These are phyloP conservation scores for Lasioglossum oenotherae DNA, from an alignment of 2,888 invertebrate species.

Conservation along the genomic window DNA sequence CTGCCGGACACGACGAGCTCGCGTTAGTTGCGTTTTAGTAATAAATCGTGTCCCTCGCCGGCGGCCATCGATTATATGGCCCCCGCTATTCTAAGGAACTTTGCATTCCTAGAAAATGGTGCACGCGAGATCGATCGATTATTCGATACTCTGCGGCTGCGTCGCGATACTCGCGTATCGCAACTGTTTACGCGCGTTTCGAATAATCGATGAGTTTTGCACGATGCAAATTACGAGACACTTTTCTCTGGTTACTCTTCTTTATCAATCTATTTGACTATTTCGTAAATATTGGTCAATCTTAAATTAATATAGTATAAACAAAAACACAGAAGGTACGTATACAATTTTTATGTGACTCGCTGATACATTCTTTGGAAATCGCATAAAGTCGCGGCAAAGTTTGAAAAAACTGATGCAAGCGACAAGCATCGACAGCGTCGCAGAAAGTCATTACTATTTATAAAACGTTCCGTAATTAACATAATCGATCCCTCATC, in stretches of 20 bases:
- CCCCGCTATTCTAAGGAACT: constrained; percentile 31
- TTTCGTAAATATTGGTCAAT: no score
- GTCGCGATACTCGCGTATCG: not conserved
- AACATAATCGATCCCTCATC: constrained; percentile 49
- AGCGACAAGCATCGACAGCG: constrained; percentile 1
- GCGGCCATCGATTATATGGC: constrained; percentile 26
- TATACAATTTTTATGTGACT: not conserved
- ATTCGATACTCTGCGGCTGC: not conserved
- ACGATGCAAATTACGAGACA: not conserved
- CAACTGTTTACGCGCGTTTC: no score
- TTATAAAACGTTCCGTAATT: constrained; percentile 51
- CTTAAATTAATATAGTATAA: not conserved
- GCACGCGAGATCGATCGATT: constrained; percentile 13
- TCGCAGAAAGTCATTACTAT: constrained; percentile 47
- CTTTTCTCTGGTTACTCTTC: not conserved
- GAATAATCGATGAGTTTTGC: not conserved
- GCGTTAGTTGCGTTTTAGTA: constrained; percentile 67
- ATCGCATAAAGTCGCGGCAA: not conserved
- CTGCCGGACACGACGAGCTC: constrained; percentile 62
- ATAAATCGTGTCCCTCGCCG: constrained; percentile 60
- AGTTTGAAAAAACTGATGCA: not conserved
- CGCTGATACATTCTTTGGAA: not conserved
- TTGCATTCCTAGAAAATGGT: not conserved
- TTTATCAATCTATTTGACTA: no score
- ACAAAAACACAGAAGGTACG: not conserved